Base-by-base conservation (phyloP, 2,888 invertebrate species). In the Notodonta ziczac region DNA sequence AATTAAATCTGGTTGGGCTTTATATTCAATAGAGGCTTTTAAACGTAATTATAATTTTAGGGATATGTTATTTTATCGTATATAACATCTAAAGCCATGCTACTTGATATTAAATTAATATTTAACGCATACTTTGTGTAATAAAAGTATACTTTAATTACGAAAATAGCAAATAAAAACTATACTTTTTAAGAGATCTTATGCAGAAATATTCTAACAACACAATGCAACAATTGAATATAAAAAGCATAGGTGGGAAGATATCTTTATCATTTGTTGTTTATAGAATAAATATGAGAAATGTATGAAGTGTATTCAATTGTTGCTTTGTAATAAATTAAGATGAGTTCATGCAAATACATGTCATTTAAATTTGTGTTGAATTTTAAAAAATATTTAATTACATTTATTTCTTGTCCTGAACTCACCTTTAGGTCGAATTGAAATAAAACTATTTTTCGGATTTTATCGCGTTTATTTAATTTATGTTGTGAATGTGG, bases 61-160 rank as follows among this genome's bases (percentile, higher is more conserved):
- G 44, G 32, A 63, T 51, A 42, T 42, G 35, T 24, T 42, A 46
- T 61, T 53, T 58, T 24, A 56, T 32, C 67, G 39, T 57, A 39
- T 9, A 60, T 62, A 66, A 78, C 74, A 79, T 67, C 73, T 74
- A 80, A 85, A 85, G 84, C 85, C 84, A 85, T 85, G 85, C 83
- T 67, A 65, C 61, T 66, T 67, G 63, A 53, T 65, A 42, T 9
- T 42, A 10, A 42, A 42, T 10, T 10, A 42, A 42, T 42, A 42
- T 42, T 42, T 42, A 4, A 42, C 42, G 8, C 9, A 9, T 12
- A 10, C 9, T 10, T 10, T 42, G 10, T 42, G 9, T 4, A 40
- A 40, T 24, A 24, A 24, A 35, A 35, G 35, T 35, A 35, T 35
- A 35, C 35, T 35, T 35, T 35, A 35, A 35, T 35, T 35, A 35